These are phyloP conservation scores for Falco novaeseelandiae DNA, from an alignment of 2,797 vertebrate genomes.

Conservation along the genomic window DNA sequence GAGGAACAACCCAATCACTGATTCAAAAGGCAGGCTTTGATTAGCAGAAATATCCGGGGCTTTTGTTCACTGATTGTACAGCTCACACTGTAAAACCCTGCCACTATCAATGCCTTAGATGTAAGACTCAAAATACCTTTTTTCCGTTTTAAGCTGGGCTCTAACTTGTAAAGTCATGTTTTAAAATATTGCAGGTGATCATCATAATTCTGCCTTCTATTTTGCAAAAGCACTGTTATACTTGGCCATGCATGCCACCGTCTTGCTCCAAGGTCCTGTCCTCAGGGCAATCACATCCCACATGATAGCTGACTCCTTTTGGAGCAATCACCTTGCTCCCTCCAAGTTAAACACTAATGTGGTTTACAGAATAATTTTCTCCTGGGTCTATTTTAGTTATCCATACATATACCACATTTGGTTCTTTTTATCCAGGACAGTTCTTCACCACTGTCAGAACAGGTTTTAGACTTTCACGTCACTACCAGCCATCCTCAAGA, in stretches of 20 bases:
- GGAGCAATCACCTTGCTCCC: neutral
- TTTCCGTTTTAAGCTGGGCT: neutral
- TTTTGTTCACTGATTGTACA: constrained; percentile 42
- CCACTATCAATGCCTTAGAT: neutral
- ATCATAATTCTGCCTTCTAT: neutral
- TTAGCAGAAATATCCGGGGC: constrained; percentile 43
- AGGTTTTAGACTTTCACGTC: neutral
- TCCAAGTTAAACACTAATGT: neutral
- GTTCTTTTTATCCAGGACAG: neutral
- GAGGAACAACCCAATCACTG: constrained; percentile 46
- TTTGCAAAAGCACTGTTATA: neutral
- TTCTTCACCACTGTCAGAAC: neutral
- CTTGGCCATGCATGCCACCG: neutral
- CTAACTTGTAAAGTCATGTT: neutral
- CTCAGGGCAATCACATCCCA: neutral
- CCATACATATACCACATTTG: neutral
- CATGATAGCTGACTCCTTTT: neutral
- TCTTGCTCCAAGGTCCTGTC: neutral
- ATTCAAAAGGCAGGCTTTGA: constrained; percentile 58
- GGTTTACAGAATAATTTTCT: neutral
- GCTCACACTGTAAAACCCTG: neutral
- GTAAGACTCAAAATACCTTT: neutral
- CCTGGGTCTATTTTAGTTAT: neutral
- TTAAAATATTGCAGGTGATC: neutral
- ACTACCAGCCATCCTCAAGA: neutral